phyloP scores from a whole-genome alignment of 2,113 vertebrate genomes.

The Ramphastos sulfuratus region DNA sequence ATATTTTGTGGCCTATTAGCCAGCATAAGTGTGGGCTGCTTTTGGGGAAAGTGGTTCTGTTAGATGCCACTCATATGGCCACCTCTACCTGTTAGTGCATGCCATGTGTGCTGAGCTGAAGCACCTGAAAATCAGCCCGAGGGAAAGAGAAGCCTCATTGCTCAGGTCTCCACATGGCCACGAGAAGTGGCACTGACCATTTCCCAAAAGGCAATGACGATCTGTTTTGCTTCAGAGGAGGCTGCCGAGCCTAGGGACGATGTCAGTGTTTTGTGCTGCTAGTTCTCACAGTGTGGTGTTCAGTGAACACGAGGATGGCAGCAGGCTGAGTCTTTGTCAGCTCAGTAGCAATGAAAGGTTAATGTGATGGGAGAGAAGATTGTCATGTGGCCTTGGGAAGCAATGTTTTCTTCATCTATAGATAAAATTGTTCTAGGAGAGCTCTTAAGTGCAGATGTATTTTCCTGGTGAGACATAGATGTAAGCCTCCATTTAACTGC shows the following conservation, averaged over 20 bases:
- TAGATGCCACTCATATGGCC: neutral
- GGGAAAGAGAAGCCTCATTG: neutral
- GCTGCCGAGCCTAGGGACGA: neutral
- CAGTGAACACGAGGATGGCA: rapidly evolving
- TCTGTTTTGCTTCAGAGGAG: neutral
- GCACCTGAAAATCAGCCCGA: neutral
- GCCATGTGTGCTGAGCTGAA: rapidly evolving
- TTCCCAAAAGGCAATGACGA: rapidly evolving
- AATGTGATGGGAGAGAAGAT: neutral
- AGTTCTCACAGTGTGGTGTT: neutral
- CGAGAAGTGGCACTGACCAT: neutral
- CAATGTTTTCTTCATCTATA: rapidly evolving
- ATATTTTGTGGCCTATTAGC: neutral
- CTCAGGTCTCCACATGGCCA: rapidly evolving
- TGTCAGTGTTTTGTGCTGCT: rapidly evolving
- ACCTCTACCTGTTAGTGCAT: neutral
- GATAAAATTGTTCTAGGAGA: neutral
- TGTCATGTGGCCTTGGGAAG: neutral
- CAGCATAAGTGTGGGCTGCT: neutral
- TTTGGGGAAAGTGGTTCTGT: neutral
- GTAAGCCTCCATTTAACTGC: neutral
- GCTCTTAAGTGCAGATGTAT: neutral
- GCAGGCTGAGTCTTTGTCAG: neutral
- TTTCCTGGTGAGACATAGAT: neutral
- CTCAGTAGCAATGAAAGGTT: neutral